phyloP scores from a whole-genome alignment of 2,797 vertebrate species.

The Enteromius anoplus region DNA sequence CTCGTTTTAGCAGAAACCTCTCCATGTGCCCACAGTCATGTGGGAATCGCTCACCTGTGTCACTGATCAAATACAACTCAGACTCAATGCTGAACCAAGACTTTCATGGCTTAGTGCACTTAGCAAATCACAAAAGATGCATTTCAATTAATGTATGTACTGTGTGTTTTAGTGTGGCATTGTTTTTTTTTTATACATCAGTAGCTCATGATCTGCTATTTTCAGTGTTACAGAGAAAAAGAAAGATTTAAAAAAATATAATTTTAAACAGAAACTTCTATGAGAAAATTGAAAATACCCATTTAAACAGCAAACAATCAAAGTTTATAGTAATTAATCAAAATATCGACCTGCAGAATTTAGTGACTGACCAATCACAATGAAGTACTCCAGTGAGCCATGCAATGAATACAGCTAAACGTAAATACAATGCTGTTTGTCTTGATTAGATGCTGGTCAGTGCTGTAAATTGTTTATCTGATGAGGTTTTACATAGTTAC shows the following conservation, averaged over 20 bases:
- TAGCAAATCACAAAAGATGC: neutral
- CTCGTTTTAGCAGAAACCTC: neutral
- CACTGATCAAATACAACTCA: neutral
- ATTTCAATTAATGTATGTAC: neutral
- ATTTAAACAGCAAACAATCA: neutral
- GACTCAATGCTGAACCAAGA: neutral
- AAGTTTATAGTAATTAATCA: neutral
- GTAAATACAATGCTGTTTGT: neutral
- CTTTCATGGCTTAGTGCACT: neutral
- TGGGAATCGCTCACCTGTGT: conserved; percentile 61
- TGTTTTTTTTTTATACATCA: neutral
- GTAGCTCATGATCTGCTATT: neutral
- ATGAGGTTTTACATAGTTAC: neutral
- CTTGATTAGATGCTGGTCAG: neutral
- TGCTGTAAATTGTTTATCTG: neutral
- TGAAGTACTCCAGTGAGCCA: neutral
- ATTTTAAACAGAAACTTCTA: neutral
- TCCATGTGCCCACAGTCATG: neutral
- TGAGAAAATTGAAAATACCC: neutral
- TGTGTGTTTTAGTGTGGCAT: neutral
- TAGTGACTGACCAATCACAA: neutral
- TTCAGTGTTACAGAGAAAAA: too few relatives aligned
- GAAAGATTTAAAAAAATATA: too few relatives aligned
- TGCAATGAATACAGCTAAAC: neutral
- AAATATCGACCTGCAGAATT: neutral